Evolutionary conservation across 1,140 invertebrate genomes (phyloP).

Genomic region (Microplitis demolitor): DNA sequence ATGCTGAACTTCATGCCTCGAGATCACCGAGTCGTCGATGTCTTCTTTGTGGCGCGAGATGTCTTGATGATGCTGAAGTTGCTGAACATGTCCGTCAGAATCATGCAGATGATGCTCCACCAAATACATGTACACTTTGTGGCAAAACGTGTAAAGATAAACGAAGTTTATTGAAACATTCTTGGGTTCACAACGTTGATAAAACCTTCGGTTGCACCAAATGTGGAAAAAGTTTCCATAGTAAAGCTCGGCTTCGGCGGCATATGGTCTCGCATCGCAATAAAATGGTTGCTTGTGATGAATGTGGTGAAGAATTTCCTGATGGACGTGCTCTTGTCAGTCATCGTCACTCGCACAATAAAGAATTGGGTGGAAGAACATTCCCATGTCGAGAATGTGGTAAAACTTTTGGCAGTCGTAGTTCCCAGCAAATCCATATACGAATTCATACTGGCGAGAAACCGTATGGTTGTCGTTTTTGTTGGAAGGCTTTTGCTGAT

Average conservation of each 20-base stretch:
- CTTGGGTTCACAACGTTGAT: constrained; percentile 67
- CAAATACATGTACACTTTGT: constrained; percentile 66
- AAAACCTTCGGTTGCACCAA: constrained; percentile 67
- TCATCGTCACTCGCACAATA: constrained; percentile 71
- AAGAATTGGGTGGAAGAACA: constrained; percentile 67
- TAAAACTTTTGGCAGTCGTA: constrained; percentile 84
- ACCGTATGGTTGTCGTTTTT: constrained; percentile 93
- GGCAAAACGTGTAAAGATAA: constrained; percentile 72
- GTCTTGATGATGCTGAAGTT: constrained; percentile 62
- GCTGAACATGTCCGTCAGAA: constrained; percentile 65
- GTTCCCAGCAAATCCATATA: constrained; percentile 90
- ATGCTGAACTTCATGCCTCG: constrained; percentile 72
- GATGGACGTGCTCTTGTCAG: constrained; percentile 73
- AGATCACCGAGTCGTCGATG: constrained; percentile 63
- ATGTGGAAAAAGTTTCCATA: constrained; percentile 74
- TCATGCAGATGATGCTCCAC: constrained; percentile 64
- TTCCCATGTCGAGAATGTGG: constrained; percentile 86
- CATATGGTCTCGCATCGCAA: constrained; percentile 74
- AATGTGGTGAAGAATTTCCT: constrained; percentile 74
- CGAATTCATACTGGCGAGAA: constrained; percentile 84
- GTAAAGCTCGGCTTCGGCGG: constrained; percentile 66
- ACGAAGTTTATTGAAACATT: constrained; percentile 71
- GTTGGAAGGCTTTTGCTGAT: constrained; percentile 98
- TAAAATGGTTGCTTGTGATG: constrained; percentile 72
- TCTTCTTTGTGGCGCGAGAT: constrained; percentile 70